Base-by-base conservation (phyloP, 2,113 vertebrate genomes). In the Ursus arctos region DNA sequence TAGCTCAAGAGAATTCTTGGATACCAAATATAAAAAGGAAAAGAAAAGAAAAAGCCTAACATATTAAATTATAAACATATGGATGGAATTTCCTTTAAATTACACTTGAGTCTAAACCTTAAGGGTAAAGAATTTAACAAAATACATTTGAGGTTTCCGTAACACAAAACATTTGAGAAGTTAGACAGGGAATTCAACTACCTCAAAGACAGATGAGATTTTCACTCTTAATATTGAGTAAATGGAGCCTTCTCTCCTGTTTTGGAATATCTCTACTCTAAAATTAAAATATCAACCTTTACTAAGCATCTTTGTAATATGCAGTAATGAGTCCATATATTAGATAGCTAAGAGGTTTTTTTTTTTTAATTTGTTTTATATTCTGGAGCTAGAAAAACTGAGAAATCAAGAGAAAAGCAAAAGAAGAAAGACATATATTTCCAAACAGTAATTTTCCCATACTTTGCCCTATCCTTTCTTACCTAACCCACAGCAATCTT, bases 61-160 rank as follows among this genome's bases (percentile, higher is more conserved):
- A 82, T 65, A 76, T 92, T 92, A 76, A 94, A 82, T 86, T 96
- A 81, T 61, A 97, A 91, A 67, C 94, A 87, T 95, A 87, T 87
- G 89, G 72, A 72, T 90, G 81, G 80, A 87, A 93, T 95, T 95
- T 94, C 71, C 57, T 94, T 95, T 96, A 69, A 92, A 69, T 86
- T 69, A 83, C 28, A 74, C 49, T 49, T 63, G 16, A 95, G 89
- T 85, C 72, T 93, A 89, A 95, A 65, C 31, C 89, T 96, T 91
- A 93, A 72, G 74, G 80, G 74, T 77, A 93, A 97, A 96, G 51
- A 92, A 94, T 84, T 77, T 65, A 89, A 80, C 67, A 63, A 95
- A 95, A 92, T 31, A 93, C 51, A 86, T 87, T 96, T 97, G 83
- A 77, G 65, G 63, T 94, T 76, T 94, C 71, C 8, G 0, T 77